Percentiles rank a stretch among this genome's conserved stretches.
These are phyloP conservation scores for Lipotes vexillifer DNA, from an alignment of 2,113 vertebrate genomes.

Conservation along the genomic window DNA sequence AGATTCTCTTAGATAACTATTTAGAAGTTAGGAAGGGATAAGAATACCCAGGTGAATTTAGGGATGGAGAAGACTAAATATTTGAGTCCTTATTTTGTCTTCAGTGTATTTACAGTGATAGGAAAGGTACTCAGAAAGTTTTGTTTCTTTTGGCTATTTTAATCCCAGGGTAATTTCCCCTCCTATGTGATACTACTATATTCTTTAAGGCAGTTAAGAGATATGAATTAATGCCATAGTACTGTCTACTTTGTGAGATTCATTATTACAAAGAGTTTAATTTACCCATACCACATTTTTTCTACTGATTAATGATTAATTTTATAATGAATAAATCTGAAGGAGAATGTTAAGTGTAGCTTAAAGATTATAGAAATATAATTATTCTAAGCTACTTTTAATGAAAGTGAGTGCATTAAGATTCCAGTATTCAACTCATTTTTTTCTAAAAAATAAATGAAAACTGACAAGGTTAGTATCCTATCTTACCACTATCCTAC, in stretches of 20 bases:
- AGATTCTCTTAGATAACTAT: not conserved
- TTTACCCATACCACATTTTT: not conserved
- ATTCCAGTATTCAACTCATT: not conserved
- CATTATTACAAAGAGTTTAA: not conserved
- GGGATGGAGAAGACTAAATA: not conserved
- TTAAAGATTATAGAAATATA: not conserved
- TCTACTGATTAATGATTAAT: not conserved
- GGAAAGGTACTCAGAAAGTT: not conserved
- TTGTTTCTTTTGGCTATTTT: not conserved
- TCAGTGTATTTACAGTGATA: not conserved
- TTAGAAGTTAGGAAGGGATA: not conserved
- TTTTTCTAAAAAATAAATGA: not conserved
- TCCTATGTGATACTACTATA: not conserved
- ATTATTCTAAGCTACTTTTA: not conserved
- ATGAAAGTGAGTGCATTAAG: not conserved
- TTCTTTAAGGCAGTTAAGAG: not conserved
- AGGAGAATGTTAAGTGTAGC: not conserved
- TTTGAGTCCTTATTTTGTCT: not conserved
- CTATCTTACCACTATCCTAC: not conserved
- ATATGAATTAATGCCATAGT: not conserved
- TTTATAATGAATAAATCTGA: conserved; percentile 12
- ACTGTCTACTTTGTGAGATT: not conserved
- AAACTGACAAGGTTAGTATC: not conserved
- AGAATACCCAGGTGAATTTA: not conserved
- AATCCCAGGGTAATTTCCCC: not conserved